A percentile compares a stretch with the other conserved stretches of the same genome.
Evolutionary conservation across 2,113 vertebrate species (phyloP).

Genomic region (Cairina moschata): DNA sequence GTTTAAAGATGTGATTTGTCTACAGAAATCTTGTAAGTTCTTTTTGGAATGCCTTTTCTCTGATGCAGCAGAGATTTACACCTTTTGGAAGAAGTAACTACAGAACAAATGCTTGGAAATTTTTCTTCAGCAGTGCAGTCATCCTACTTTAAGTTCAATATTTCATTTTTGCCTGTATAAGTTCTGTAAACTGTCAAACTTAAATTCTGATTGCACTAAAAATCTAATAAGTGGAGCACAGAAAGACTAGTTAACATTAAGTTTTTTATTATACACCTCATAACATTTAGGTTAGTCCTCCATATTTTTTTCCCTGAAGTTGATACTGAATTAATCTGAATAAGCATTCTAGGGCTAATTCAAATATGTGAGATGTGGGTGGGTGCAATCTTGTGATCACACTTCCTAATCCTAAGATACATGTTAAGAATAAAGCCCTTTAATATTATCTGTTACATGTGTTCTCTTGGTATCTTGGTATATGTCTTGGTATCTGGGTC

Average conservation of each 20-base stretch:
- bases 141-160: not conserved
- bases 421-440: not conserved
- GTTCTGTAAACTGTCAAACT: not conserved
- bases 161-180: not conserved
- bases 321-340: not conserved
- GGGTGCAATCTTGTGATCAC: not conserved
- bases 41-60: not conserved
- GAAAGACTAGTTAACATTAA: not conserved
- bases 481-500: not conserved
- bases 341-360: not conserved
- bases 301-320: not conserved
- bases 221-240: not conserved
- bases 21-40: not conserved
- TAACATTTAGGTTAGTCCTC: not conserved
- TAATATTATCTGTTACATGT: not conserved
- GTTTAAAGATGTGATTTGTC: not conserved
- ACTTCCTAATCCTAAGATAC: not conserved
- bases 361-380: not conserved
- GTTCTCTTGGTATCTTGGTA: too few species aligned
- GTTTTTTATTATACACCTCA: not conserved
- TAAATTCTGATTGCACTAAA: not conserved
- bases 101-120: not conserved
- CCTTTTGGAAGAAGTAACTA: not conserved
- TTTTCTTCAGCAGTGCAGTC: not conserved
- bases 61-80: not conserved